phyloP scores from a whole-genome alignment of 2,797 vertebrate genomes.

The Falco naumanni region DNA sequence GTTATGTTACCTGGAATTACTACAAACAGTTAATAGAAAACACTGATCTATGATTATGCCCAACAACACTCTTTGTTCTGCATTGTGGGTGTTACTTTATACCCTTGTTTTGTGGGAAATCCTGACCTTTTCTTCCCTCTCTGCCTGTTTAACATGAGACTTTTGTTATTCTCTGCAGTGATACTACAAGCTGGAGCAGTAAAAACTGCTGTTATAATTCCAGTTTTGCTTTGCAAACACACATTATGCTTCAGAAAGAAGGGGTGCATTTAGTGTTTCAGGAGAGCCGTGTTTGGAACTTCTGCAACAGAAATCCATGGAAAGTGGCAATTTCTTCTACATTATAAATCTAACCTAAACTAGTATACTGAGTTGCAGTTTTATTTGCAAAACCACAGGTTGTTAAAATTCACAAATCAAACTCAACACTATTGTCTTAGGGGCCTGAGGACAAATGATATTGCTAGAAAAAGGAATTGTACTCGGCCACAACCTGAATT shows the following conservation, averaged over 20 bases:
- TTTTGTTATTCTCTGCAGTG: not conserved
- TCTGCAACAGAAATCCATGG: not conserved
- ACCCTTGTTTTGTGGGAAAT: not conserved
- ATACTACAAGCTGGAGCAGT: not conserved
- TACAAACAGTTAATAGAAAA: not conserved
- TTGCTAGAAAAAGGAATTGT: not conserved
- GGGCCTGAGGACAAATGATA: not conserved
- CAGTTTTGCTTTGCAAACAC: not conserved
- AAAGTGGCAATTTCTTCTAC: not conserved
- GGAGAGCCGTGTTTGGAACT: not conserved
- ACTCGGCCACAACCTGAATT: not conserved
- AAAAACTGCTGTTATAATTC: not conserved
- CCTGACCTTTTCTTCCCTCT: slow-evolving; percentile 5
- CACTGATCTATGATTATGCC: not conserved
- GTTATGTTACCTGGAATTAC: not conserved
- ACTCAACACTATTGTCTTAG: not conserved
- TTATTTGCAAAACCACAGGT: not conserved
- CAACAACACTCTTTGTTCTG: not conserved
- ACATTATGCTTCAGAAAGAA: not conserved
- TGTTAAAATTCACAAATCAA: slow-evolving; percentile 7
- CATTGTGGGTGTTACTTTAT: not conserved
- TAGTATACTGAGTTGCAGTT: not conserved
- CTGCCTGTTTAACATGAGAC: not conserved
- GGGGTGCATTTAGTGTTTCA: not conserved
- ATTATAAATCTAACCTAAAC: not conserved